These are phyloP conservation scores for Acanthurus tractus DNA, from an alignment of 2,797 vertebrate species.

Conservation along the genomic window DNA sequence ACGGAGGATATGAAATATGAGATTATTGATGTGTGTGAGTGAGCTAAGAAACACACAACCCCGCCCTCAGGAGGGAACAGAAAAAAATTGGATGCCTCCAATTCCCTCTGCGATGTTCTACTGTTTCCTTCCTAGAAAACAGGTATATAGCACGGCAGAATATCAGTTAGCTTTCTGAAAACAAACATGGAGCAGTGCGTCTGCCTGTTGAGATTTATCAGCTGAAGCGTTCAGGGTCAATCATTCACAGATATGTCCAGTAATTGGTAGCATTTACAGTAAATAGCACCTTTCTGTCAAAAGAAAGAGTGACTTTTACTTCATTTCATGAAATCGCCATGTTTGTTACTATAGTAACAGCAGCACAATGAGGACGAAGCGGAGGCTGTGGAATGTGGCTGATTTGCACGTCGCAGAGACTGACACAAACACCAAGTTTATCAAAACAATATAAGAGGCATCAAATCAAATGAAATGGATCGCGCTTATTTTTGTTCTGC, in stretches of 20 bases:
- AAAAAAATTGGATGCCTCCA: background rate
- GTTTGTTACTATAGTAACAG: constrained; percentile 75
- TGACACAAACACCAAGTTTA: constrained; percentile 34
- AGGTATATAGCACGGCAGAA: background rate
- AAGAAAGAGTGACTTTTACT: constrained; percentile 46
- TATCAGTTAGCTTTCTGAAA: constrained; percentile 19
- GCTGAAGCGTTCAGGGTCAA: constrained; percentile 50
- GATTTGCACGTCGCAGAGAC: constrained; percentile 37
- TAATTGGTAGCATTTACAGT: constrained; percentile 70
- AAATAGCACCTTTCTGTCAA: constrained; percentile 62
- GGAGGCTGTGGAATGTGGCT: constrained; percentile 22
- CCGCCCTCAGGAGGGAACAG: background rate
- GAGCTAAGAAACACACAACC: constrained; percentile 6
- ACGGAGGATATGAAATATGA: background rate
- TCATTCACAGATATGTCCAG: constrained; percentile 41
- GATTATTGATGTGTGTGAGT: background rate
- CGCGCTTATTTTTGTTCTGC: background rate
- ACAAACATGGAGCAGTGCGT: constrained; percentile 1
- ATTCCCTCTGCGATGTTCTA: background rate
- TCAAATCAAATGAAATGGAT: constrained; percentile 20
- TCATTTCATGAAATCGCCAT: constrained; percentile 59
- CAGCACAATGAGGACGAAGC: constrained; percentile 36
- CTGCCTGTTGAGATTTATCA: constrained; percentile 26
- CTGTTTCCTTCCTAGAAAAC: background rate
- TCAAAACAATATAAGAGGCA: constrained; percentile 33